A percentile compares a stretch with the other conserved stretches of the same genome.
Conservation (phyloP, 1,140 invertebrate species). For the Zaprionus nigranus region DNA sequence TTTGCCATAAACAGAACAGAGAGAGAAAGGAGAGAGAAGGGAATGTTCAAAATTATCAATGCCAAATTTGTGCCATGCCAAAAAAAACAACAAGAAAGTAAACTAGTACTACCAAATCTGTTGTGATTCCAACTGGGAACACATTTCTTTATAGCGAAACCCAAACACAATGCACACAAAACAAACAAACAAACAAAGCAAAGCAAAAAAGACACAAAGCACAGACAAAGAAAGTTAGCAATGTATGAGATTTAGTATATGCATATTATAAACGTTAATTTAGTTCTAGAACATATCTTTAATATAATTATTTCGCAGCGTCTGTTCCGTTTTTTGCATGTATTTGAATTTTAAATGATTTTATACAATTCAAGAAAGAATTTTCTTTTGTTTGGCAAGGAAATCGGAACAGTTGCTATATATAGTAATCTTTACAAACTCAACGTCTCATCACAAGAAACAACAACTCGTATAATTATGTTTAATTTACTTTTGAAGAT, state of each 20-base stretch:
- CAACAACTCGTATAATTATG: slow-evolving; percentile 13
- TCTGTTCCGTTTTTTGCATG: not conserved
- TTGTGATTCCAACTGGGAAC: slow-evolving; percentile 21
- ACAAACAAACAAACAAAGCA: slow-evolving; percentile 40
- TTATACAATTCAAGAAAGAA: not conserved
- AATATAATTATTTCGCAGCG: not conserved
- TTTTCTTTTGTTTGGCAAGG: not conserved
- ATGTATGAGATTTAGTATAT: slow-evolving; percentile 56
- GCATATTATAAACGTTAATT: slow-evolving; percentile 65
- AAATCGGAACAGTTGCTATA: not conserved
- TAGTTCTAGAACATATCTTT: slow-evolving; percentile 51
- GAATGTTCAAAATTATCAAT: slow-evolving; percentile 43
- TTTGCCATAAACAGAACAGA: slow-evolving; percentile 52
- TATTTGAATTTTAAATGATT: not conserved
- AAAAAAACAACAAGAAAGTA: slow-evolving; percentile 64
- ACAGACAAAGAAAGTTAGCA: slow-evolving; percentile 48
- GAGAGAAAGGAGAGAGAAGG: not conserved
- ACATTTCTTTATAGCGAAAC: slow-evolving; percentile 21
- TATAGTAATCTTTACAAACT: not conserved
- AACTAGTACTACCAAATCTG: slow-evolving; percentile 44
- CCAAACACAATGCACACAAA: slow-evolving; percentile 40
- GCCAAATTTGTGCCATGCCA: slow-evolving; percentile 81
- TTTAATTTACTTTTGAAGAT: slow-evolving; percentile 23
- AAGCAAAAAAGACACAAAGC: slow-evolving; percentile 37
- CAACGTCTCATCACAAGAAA: slow-evolving; percentile 61